Percentiles rank a stretch among this genome's conserved stretches.
Conservation (phyloP, 2,797 vertebrate genomes). For the Lophura swinhoii region DNA sequence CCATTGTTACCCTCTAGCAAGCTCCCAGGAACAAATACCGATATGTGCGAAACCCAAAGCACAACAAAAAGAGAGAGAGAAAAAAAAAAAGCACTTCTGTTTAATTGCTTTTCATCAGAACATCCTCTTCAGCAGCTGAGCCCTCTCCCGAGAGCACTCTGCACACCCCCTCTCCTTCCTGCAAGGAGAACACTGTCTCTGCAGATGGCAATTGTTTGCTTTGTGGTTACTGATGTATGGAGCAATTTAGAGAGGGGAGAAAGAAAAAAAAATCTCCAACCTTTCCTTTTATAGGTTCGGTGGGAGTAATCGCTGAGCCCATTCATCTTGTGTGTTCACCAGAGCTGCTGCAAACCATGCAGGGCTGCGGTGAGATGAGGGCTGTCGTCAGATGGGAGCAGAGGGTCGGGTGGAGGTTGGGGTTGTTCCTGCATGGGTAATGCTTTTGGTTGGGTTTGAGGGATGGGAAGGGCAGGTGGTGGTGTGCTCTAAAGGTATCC, state of each 20-base stretch:
- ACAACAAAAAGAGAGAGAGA: fast-evolving
- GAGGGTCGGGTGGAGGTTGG: not conserved
- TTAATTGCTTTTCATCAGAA: not conserved
- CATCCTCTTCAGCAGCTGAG: constrained; percentile 37
- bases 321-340: not conserved
- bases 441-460: fast-evolving
- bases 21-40: not conserved
- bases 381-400: not conserved
- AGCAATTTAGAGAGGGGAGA: not conserved
- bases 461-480: fast-evolving
- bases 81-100: not conserved
- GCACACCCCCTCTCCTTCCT: constrained; percentile 60
- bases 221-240: constrained; percentile 28
- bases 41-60: no score
- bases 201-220: constrained; percentile 54
- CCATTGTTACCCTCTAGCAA: fast-evolving
- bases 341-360: fast-evolving
- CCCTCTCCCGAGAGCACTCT: constrained; percentile 2
- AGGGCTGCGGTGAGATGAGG: not conserved
- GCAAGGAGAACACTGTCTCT: not conserved
- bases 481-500: not conserved
- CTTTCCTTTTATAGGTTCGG: constrained; percentile 6
- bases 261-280: not conserved
- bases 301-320: not conserved
- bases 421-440: not conserved